These are phyloP conservation scores for Dimorphilus gyrociliatus DNA, from an alignment of 2,888 invertebrate genomes.

Conservation along the genomic window DNA sequence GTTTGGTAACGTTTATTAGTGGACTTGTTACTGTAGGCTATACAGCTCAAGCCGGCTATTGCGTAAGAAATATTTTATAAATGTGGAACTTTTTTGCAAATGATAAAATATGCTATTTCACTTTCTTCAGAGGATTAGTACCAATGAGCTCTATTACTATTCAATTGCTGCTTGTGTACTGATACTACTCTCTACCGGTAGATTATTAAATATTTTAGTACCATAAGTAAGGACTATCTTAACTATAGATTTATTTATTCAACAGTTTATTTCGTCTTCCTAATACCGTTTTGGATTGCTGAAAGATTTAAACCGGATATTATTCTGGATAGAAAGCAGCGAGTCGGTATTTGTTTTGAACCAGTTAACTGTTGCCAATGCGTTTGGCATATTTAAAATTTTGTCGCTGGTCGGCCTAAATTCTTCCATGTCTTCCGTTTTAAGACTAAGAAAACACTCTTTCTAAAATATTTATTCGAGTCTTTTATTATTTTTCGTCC, in stretches of 20 bases:
- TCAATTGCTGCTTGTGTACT: constrained; percentile 12
- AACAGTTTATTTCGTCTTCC: constrained; percentile 21
- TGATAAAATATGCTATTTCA: no score
- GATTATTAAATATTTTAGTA: constrained; percentile 2
- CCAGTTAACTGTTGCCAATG: constrained; percentile 29
- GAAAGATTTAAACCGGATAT: constrained; percentile 13
- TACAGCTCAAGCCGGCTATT: constrained; percentile 15
- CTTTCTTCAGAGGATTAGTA: constrained; percentile 13
- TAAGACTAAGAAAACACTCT: no score
- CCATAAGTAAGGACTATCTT: no score
- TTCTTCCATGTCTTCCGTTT: no score
- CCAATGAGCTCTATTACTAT: constrained; percentile 15
- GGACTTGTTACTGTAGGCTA: constrained; percentile 14
- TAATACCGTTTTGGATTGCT: constrained; percentile 29
- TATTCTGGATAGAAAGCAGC: constrained; percentile 17
- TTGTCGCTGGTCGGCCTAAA: constrained; percentile 4
- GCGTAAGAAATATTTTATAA: constrained; percentile 29
- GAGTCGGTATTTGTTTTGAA: constrained; percentile 28
- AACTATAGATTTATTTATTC: constrained; percentile 6
- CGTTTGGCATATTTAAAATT: constrained; percentile 27
- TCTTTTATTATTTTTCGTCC: no score
- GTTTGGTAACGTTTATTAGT: constrained; percentile 15
- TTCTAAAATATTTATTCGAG: no score
- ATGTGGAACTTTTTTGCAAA: no score
- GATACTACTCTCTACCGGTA: constrained; percentile 8